These are phyloP conservation scores for Calosoma granatense DNA, from an alignment of 1,140 invertebrate genomes.

Conservation along the genomic window DNA sequence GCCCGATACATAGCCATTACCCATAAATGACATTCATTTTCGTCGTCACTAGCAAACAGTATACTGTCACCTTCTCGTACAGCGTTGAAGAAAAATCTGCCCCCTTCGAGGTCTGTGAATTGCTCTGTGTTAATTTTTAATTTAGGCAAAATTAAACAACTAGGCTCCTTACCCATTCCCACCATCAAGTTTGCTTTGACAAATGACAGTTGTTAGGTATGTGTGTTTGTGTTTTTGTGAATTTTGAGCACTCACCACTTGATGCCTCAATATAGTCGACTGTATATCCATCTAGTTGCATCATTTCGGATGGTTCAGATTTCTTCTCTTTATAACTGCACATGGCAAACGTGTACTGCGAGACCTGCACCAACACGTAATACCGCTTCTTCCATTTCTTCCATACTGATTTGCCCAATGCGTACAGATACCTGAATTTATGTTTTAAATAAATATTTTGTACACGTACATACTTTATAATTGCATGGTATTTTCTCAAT, in stretches of 20 bases:
- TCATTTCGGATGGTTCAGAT: conserved; percentile 98
- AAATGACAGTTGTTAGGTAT: conserved; percentile 10
- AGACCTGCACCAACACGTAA: conserved; percentile 97
- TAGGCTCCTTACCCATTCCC: conserved; percentile 56
- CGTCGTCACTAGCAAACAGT: conserved; percentile 93
- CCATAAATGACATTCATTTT: conserved; percentile 97
- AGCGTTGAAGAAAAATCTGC: conserved; percentile 94
- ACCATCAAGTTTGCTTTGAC: conserved; percentile 76
- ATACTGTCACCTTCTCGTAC: conserved; percentile 97
- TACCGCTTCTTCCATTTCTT: conserved; percentile 99
- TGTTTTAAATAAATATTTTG: neutral
- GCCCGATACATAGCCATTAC: conserved; percentile 98
- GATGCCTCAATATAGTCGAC: conserved; percentile 97
- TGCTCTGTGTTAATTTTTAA: neutral
- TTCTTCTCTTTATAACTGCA: conserved; percentile 99
- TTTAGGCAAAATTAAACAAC: conserved; percentile 16
- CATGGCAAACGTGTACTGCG: conserved; percentile 99
- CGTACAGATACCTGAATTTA: conserved; percentile 71
- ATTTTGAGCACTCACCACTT: conserved; percentile 49
- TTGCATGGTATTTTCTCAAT: neutral
- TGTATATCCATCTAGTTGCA: conserved; percentile 97
- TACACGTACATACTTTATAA: neutral
- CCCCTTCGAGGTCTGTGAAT: conserved; percentile 65
- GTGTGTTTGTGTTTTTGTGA: neutral
- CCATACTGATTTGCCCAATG: conserved; percentile 95